Evolutionary conservation across 92 coral and sea anemone species (phyloP).

Genomic region (Parazoanthus swiftii): DNA sequence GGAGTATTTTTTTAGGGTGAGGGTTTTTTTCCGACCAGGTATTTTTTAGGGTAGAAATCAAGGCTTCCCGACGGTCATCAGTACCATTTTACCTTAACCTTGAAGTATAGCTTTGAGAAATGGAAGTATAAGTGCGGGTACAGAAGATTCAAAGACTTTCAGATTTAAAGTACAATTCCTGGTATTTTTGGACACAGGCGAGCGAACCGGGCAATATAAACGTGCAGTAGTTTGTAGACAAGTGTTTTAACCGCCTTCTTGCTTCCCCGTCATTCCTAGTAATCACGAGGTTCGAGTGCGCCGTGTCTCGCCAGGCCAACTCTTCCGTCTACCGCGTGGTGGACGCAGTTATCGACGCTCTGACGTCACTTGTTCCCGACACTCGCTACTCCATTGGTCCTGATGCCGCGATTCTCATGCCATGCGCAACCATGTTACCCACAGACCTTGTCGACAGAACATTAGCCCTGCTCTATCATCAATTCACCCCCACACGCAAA

Average conservation of each 20-base stretch:
- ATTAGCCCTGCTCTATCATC: constrained; percentile 26
- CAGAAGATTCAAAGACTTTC: too few relatives aligned
- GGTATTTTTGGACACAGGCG: neutral
- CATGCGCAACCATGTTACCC: constrained; percentile 20
- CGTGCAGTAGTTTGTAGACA: neutral
- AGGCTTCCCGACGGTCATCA: too few relatives aligned
- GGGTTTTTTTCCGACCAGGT: too few relatives aligned
- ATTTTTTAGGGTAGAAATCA: too few relatives aligned
- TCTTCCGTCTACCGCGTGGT: constrained; percentile 4
- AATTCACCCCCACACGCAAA: neutral
- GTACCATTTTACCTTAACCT: too few relatives aligned
- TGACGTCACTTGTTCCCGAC: neutral
- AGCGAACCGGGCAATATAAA: neutral
- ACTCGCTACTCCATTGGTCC: constrained; percentile 22
- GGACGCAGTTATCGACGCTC: constrained; percentile 7
- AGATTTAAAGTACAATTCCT: neutral
- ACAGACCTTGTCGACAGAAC: constrained; percentile 9
- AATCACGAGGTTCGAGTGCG: constrained; percentile 5
- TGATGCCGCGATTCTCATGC: constrained; percentile 19
- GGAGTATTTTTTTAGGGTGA: too few relatives aligned
- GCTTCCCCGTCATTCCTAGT: constrained; percentile 8
- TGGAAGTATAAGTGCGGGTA: too few relatives aligned
- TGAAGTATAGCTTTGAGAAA: too few relatives aligned
- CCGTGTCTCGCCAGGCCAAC: constrained; percentile 31
- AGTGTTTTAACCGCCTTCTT: neutral